phyloP scores from a whole-genome alignment of 1,140 invertebrate genomes.

The Bombus consobrinus region DNA sequence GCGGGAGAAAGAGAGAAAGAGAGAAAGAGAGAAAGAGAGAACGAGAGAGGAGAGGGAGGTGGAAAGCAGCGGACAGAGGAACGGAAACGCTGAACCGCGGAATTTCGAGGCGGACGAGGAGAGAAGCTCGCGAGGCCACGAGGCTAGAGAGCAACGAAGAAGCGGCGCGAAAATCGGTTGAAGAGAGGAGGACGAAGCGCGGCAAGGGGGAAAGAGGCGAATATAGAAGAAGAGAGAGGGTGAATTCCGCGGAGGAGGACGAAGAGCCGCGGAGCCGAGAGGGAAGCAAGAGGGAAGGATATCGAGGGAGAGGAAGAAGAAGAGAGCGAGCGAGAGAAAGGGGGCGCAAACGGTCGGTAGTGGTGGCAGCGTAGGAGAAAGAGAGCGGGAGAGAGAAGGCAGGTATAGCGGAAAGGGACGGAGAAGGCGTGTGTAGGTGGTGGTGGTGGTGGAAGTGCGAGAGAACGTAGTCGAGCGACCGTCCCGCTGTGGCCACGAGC shows the following conservation, averaged over 20 bases:
- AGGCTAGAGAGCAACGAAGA: conserved; percentile 17
- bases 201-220: background rate
- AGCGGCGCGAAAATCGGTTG: background rate
- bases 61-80: background rate
- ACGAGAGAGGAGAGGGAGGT: background rate
- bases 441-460: conserved; percentile 72
- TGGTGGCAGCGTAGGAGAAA: conserved; percentile 2
- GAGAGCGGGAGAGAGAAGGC: conserved; percentile 23
- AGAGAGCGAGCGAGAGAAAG: background rate
- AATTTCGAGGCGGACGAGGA: conserved; percentile 6
- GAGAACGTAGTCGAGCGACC: conserved; percentile 80
- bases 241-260: background rate
- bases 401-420: conserved; percentile 4
- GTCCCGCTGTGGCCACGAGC: conserved; percentile 82
- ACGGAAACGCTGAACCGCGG: background rate
- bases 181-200: background rate
- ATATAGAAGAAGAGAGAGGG: background rate
- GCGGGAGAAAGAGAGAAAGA: background rate
- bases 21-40: background rate
- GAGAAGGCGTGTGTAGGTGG: conserved; percentile 43
- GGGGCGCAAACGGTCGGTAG: background rate
- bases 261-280: background rate
- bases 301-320: background rate
- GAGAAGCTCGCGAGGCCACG: conserved; percentile 7
- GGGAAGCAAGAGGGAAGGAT: background rate